Conservation (phyloP, 2,797 vertebrate genomes). For the Xenops minutus region DNA sequence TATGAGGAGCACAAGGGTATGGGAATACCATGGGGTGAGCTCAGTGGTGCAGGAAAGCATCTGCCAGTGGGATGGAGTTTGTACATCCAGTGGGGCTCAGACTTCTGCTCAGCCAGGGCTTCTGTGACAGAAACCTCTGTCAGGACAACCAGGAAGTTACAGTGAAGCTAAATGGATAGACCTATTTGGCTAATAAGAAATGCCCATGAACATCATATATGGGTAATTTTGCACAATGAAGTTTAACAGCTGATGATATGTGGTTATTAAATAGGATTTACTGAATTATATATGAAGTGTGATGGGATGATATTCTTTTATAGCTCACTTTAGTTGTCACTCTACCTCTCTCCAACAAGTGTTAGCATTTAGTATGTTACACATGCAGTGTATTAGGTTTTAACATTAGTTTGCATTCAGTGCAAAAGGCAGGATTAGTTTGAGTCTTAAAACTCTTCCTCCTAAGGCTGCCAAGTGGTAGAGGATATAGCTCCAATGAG, state of each 20-base stretch:
- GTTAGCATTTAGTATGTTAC: neutral
- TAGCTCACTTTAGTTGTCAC: neutral
- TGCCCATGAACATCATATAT: fast-evolving
- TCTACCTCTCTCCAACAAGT: neutral
- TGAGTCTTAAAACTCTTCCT: neutral
- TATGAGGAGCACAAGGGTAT: fast-evolving
- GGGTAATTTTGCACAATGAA: neutral
- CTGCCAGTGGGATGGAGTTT: neutral
- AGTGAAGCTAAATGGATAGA: neutral
- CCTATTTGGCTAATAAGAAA: neutral
- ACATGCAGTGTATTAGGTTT: neutral
- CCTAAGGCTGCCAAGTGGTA: neutral
- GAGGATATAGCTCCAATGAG: neutral
- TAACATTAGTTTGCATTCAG: neutral
- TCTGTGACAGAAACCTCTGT: neutral
- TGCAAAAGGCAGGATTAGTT: neutral
- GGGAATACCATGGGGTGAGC: neutral
- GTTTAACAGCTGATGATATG: neutral
- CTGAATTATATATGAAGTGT: neutral
- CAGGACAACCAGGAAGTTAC: neutral
- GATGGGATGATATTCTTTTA: neutral
- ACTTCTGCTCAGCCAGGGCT: neutral
- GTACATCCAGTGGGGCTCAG: neutral
- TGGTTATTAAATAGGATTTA: neutral
- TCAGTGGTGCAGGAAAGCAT: neutral